A percentile compares a stretch with the other conserved stretches of the same genome.
phyloP scores from a whole-genome alignment of 2,888 invertebrate species.

The Aspidapion aeneum region DNA sequence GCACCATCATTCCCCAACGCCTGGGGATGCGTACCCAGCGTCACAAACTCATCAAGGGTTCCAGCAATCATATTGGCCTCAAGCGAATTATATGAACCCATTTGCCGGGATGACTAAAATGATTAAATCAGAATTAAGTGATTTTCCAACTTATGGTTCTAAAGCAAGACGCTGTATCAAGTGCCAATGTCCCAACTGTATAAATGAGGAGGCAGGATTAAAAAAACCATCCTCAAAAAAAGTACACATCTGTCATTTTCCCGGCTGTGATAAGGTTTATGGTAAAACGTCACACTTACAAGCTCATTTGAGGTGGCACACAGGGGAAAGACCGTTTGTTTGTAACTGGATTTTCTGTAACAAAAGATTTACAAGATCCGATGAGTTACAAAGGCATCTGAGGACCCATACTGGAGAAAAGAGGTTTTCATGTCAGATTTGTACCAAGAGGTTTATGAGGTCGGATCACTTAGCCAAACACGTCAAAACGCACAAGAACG shows the following conservation, averaged over 20 bases:
- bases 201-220: constrained; percentile 72
- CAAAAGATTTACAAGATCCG: constrained; percentile 87
- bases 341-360: constrained; percentile 89
- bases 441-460: constrained; percentile 87
- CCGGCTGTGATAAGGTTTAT: constrained; percentile 85
- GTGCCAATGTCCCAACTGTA: constrained; percentile 79
- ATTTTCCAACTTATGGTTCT: constrained; percentile 39
- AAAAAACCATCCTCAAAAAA: constrained; percentile 79
- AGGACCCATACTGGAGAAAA: constrained; percentile 90
- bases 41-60: constrained; percentile 52
- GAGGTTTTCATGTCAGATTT: constrained; percentile 80
- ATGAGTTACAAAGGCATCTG: constrained; percentile 85
- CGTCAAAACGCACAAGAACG: constrained; percentile 79
- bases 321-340: constrained; percentile 86
- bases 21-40: constrained; percentile 44
- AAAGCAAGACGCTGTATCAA: constrained; percentile 69
- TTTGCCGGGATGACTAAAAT: constrained; percentile 40
- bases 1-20: constrained; percentile 42
- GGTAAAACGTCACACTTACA: constrained; percentile 88
- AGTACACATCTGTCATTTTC: constrained; percentile 82
- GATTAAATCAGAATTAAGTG: constrained; percentile 48
- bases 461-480: constrained; percentile 94
- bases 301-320: constrained; percentile 72
- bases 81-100: constrained; percentile 46
- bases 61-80: constrained; percentile 51